Evolutionary conservation across 2,888 invertebrate species (phyloP), one percentile per base, ranked within the genome.

Genomic region (Agrypnus murinus): DNA sequence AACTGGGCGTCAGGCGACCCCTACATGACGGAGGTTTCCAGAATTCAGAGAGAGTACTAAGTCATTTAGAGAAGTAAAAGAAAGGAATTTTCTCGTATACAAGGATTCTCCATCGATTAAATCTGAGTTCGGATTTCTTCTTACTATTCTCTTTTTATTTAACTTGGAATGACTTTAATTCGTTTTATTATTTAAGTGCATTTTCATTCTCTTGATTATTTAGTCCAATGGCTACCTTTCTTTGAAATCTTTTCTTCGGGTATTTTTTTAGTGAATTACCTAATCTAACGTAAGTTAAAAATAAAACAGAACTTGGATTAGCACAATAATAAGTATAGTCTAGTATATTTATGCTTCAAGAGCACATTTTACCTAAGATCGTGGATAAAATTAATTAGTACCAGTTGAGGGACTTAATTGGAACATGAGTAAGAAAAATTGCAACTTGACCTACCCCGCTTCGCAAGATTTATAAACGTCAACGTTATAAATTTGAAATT

Each of bases 371-470:
- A 50, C 50, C 12, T 50, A 50, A 50, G 50, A 50, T 32, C 50
- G 32, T 31, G 6, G 7, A n/a, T 25, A 50, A 50, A 50, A 50
- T 50, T 50, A 50, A 50, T 31, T 50, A 50, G 12, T 50, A 25
- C 9, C 1, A 50, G 31, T 50, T 50, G 5, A 50, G 19, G 17
- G 19, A 19, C 50, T 50, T 50, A 50, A 50, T 50, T 50, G 50
- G 50, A 50, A 50, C 50, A 50, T 50, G 50, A 50, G 50, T 31
- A 50, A 50, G 50, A 50, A 50, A 50, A 50, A 50, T 50, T 50
- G 14, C 50, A 50, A 50, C 50, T 50, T 50, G 50, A 50, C 50
- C 50, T 50, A 19, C 50, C 46, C 50, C 31, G 50, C 25, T 32
- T 31, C 31, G 8, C 31, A 50, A 50, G 50, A 31, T 50, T 50